These are phyloP conservation scores for Melanotaenia parkinsoni DNA, from an alignment of 2,797 vertebrate species.

Conservation along the genomic window DNA sequence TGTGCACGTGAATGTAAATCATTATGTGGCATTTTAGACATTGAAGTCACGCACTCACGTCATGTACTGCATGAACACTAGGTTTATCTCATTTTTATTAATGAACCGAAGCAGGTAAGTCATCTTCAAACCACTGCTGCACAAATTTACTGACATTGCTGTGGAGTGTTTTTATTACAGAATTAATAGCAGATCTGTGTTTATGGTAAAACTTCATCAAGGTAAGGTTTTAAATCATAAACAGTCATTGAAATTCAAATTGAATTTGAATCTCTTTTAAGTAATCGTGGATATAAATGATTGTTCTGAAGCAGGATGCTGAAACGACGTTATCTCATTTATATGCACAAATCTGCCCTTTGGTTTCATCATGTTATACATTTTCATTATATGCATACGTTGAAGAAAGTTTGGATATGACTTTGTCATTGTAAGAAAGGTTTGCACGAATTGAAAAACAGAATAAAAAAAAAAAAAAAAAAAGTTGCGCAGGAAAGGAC, in stretches of 20 bases:
- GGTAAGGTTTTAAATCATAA: background rate
- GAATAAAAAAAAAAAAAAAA: no score
- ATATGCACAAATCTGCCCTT: constrained; percentile 36
- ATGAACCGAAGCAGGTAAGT: constrained; percentile 18
- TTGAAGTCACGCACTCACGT: constrained; percentile 9
- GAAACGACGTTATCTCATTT: constrained; percentile 25
- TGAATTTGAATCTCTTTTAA: background rate
- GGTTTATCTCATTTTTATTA: constrained; percentile 21
- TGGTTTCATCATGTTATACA: constrained; percentile 28
- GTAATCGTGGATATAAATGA: constrained; percentile 17
- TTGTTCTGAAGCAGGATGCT: constrained; percentile 1
- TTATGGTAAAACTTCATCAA: constrained; percentile 8
- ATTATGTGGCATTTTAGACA: constrained; percentile 32
- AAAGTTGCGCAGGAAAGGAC: constrained; percentile 26
- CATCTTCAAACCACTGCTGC: constrained; percentile 19
- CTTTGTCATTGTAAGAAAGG: constrained; percentile 47
- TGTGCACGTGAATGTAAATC: constrained; percentile 25
- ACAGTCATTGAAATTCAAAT: constrained; percentile 16
- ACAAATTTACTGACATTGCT: constrained; percentile 4
- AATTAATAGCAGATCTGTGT: constrained; percentile 15
- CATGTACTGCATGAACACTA: constrained; percentile 17
- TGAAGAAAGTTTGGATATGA: constrained; percentile 42
- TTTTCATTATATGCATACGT: constrained; percentile 21
- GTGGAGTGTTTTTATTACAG: constrained; percentile 7
- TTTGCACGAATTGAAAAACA: constrained; percentile 6